Conservation (phyloP, 1,140 invertebrate species). For the Spodoptera litura region DNA sequence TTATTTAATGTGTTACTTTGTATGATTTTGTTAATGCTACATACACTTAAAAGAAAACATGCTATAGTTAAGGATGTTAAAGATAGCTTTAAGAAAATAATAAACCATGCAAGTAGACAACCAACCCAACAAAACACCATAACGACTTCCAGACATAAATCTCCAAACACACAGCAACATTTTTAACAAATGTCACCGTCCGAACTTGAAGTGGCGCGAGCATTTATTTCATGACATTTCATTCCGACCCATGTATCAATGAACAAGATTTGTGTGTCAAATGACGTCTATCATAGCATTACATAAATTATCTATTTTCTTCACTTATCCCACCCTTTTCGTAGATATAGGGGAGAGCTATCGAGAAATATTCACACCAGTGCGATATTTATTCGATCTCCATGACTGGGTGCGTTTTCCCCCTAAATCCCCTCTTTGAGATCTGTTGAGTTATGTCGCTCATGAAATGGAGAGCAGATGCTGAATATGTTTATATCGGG, state of each 20-base stretch:
- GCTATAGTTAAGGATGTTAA: no score
- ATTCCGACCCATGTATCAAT: not conserved
- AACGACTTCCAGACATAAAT: no score
- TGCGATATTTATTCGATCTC: slow-evolving; percentile 40
- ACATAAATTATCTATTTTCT: not conserved
- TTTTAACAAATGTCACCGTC: no score
- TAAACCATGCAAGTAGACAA: no score
- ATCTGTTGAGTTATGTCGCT: not conserved
- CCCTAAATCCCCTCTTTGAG: not conserved
- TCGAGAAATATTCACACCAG: slow-evolving; percentile 22
- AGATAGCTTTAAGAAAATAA: no score
- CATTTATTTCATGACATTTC: not conserved
- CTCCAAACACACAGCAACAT: no score
- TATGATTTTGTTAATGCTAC: no score
- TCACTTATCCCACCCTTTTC: not conserved
- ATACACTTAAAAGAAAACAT: no score
- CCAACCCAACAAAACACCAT: no score
- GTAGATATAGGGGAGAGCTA: not conserved
- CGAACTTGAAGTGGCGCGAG: not conserved
- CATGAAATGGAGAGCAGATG: no score
- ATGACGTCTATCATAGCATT: not conserved
- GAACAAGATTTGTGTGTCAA: not conserved
- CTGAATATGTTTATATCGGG: no score
- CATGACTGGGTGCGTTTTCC: not conserved
- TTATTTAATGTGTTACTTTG: no score